These are phyloP conservation scores for Rhingia rostrata DNA, from an alignment of 2,888 invertebrate species.

Conservation along the genomic window DNA sequence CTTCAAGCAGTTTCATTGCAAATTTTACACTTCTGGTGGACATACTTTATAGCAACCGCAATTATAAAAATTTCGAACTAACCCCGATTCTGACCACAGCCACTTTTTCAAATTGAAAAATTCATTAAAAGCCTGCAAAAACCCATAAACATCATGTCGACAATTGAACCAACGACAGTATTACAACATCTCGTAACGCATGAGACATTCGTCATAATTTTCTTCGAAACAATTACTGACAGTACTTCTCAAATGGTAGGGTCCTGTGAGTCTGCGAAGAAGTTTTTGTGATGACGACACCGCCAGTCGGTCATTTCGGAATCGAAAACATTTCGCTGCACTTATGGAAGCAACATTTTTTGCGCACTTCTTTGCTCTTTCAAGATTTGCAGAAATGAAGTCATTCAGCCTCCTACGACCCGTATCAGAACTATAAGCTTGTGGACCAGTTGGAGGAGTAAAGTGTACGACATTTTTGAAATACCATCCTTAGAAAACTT, in stretches of 20 bases:
- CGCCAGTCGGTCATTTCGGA: background rate
- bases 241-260: background rate
- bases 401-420: background rate
- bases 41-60: background rate
- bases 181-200: background rate
- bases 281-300: constrained; percentile 5
- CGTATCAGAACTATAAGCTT: background rate
- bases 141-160: background rate
- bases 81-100: background rate
- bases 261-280: background rate
- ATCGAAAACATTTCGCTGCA: background rate
- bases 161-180: too few species aligned
- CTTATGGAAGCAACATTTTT: background rate
- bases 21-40: constrained; percentile 4
- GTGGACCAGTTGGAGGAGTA: background rate
- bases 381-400: constrained; percentile 3
- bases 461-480: background rate
- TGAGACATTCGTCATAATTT: background rate
- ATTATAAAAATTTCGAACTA: background rate
- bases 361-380: constrained; percentile 15
- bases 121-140: background rate
- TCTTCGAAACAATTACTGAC: background rate
- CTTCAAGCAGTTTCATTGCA: background rate
- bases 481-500: constrained; percentile 61
- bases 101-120: background rate